Percentiles rank a stretch among this genome's conserved stretches.
These are phyloP conservation scores for Papilio polytes DNA, from an alignment of 1,140 invertebrate species.

Conservation along the genomic window DNA sequence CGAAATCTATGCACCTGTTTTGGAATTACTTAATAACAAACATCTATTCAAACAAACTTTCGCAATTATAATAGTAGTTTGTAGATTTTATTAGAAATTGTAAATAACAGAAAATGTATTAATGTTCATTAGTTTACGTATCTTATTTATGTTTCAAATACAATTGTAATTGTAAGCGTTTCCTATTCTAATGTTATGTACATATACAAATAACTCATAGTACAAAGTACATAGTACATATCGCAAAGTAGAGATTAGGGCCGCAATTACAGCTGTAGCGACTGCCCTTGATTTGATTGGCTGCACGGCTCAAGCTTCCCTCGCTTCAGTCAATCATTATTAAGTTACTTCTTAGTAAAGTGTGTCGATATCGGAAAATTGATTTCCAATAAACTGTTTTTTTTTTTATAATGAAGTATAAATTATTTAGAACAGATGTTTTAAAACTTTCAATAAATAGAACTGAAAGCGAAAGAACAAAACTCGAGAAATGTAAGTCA, in stretches of 20 bases:
- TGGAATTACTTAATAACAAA: too few species aligned
- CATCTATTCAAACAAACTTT: too few species aligned
- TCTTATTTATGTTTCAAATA: too few species aligned
- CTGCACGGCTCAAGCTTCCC: conserved; percentile 5
- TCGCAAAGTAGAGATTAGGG: background rate
- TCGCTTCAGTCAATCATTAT: background rate
- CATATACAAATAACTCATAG: background rate
- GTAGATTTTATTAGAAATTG: too few species aligned
- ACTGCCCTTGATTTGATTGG: conserved; percentile 11
- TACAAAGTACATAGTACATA: background rate
- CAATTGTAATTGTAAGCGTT: too few species aligned
- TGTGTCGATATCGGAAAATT: background rate
- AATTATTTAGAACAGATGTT: too few species aligned
- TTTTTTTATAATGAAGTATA: background rate
- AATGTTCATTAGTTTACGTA: too few species aligned
- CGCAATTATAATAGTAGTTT: too few species aligned
- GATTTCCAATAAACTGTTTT: background rate
- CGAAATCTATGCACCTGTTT: too few species aligned
- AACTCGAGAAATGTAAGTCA: background rate
- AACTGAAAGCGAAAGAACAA: background rate
- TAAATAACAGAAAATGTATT: too few species aligned
- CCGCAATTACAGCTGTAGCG: background rate
- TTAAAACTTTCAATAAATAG: background rate
- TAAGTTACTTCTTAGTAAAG: background rate
- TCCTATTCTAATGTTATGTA: background rate